phyloP scores from a whole-genome alignment of 1,140 invertebrate species.

The Lineus longissimus region DNA sequence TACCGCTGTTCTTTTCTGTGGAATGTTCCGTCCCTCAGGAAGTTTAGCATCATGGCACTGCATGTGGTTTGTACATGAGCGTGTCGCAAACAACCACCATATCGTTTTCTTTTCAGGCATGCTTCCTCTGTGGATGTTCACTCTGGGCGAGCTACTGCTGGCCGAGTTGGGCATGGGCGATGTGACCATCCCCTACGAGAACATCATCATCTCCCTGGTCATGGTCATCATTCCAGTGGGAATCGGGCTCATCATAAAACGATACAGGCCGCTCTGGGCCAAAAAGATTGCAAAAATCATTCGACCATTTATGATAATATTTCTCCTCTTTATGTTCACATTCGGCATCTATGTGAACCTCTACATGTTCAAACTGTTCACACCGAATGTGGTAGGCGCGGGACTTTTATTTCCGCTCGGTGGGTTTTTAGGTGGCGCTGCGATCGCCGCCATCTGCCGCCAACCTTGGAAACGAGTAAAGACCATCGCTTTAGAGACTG shows the following conservation, averaged over 20 bases:
- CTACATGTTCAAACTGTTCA: slow-evolving; percentile 84
- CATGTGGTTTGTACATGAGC: no score
- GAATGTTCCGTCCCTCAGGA: no score
- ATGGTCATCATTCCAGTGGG: slow-evolving; percentile 76
- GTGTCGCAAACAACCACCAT: no score
- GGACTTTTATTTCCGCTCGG: slow-evolving; percentile 82
- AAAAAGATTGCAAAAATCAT: slow-evolving; percentile 32
- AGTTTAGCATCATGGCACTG: no score
- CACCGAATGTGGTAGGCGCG: slow-evolving; percentile 62
- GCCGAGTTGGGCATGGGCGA: slow-evolving; percentile 59
- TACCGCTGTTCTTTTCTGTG: no score
- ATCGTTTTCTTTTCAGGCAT: slow-evolving; percentile 62
- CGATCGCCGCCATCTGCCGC: slow-evolving; percentile 31
- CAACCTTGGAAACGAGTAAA: slow-evolving; percentile 48
- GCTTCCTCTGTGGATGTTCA: slow-evolving; percentile 94
- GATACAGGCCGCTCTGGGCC: slow-evolving; percentile 57
- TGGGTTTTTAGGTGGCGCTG: slow-evolving; percentile 74
- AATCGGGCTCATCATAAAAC: slow-evolving; percentile 66
- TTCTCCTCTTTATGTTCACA: slow-evolving; percentile 83
- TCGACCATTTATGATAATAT: slow-evolving; percentile 70
- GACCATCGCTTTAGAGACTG: slow-evolving; percentile 58
- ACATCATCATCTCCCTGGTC: slow-evolving; percentile 72
- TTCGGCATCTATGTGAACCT: slow-evolving; percentile 88
- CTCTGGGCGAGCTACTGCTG: slow-evolving; percentile 74
- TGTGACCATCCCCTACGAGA: slow-evolving; percentile 64